Conservation (phyloP, 1,140 invertebrate species). For the Diachasma alloeum region DNA sequence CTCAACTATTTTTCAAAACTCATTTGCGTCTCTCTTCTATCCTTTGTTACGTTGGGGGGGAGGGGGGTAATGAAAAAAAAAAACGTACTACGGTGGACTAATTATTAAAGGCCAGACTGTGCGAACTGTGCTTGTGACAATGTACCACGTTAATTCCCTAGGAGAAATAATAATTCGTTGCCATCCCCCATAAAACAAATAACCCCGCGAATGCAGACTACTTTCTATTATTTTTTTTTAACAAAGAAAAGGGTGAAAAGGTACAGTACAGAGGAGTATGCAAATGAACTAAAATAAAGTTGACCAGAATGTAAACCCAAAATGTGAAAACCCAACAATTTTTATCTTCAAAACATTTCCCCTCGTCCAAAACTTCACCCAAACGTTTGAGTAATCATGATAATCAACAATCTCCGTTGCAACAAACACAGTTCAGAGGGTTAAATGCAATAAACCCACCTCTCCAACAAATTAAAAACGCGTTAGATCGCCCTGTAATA, state of each 20-base stretch:
- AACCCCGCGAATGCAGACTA: not conserved
- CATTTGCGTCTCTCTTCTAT: slow-evolving; percentile 7
- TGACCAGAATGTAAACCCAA: not conserved
- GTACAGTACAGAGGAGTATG: not conserved
- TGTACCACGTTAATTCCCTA: slow-evolving; percentile 25
- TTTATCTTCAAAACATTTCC: not conserved
- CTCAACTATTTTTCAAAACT: not conserved
- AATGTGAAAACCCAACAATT: not conserved
- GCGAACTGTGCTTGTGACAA: slow-evolving; percentile 63
- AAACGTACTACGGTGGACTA: slow-evolving; percentile 34
- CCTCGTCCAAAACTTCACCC: not conserved
- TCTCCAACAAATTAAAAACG: too few relatives aligned
- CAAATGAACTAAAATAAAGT: not conserved
- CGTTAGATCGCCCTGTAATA: too few relatives aligned
- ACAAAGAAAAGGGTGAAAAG: not conserved
- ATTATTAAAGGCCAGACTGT: slow-evolving; percentile 50
- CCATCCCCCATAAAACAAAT: not conserved
- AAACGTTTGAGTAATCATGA: not conserved
- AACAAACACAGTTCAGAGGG: slow-evolving; percentile 61
- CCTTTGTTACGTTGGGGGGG: not conserved
- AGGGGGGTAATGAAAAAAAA: not conserved
- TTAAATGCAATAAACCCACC: slow-evolving; percentile 7
- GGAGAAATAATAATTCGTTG: slow-evolving; percentile 5
- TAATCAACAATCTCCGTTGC: slow-evolving; percentile 44
- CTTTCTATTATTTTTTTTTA: not conserved